Percentiles rank a stretch among this genome's conserved stretches.
Conservation (phyloP, 2,888 invertebrate genomes). For the Aradus depressus region DNA sequence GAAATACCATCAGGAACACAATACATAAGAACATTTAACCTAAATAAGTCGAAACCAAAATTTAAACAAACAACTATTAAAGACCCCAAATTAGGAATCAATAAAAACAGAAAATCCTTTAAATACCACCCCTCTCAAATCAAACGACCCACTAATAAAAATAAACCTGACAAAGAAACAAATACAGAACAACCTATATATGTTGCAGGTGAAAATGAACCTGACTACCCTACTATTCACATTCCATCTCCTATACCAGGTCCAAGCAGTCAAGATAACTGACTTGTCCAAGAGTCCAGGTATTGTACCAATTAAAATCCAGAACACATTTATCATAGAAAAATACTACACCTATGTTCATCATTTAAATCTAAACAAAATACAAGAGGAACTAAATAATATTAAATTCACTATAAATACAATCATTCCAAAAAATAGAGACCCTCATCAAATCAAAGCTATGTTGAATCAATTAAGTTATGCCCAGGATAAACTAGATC, state of each 20-base stretch:
- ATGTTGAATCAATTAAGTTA: slow-evolving; percentile 3
- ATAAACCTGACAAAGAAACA: background rate
- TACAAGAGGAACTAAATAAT: background rate
- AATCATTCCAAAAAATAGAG: background rate
- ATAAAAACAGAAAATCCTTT: background rate
- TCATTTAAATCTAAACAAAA: background rate
- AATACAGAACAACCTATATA: too few relatives aligned
- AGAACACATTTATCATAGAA: background rate
- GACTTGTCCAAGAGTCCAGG: slow-evolving; percentile 3
- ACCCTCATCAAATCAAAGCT: background rate
- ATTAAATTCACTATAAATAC: too few relatives aligned
- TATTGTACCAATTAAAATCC: slow-evolving; percentile 7
- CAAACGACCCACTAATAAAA: background rate
- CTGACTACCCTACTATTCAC: too few relatives aligned
- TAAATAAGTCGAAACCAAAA: slow-evolving; percentile 2
- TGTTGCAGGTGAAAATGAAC: too few relatives aligned
- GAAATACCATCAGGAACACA: background rate
- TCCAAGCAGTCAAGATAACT: slow-evolving; percentile 6
- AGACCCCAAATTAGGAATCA: background rate
- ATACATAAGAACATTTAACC: background rate
- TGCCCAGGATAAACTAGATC: slow-evolving; percentile 5
- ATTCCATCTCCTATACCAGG: slow-evolving; percentile 1
- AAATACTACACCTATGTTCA: slow-evolving; percentile 8
- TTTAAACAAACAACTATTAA: background rate
- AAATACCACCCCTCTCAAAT: slow-evolving; percentile 1